Conservation (phyloP, 2,888 invertebrate species). For the Philereme transversata region DNA sequence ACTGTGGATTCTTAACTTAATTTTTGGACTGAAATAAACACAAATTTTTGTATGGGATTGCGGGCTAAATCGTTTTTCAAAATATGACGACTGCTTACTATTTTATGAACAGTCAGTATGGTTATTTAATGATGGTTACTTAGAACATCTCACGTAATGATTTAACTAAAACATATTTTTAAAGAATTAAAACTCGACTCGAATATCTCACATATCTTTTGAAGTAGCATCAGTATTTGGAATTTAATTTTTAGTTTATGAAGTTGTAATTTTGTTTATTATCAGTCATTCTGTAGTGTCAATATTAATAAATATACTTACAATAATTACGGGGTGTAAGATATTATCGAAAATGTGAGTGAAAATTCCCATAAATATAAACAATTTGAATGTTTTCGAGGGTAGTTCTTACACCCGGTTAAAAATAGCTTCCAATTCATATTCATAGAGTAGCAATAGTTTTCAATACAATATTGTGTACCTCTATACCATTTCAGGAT, state of each 20-base stretch:
- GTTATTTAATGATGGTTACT: too few species aligned
- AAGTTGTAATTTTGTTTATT: neutral
- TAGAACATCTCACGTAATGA: neutral
- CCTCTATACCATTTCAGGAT: slow-evolving; percentile 15
- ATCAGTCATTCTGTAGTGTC: slow-evolving; percentile 1
- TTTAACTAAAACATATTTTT: slow-evolving; percentile 3
- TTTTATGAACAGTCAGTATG: too few species aligned
- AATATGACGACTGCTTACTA: too few species aligned
- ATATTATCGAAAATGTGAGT: too few species aligned
- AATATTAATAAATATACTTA: slow-evolving; percentile 4
- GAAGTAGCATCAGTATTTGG: slow-evolving; percentile 12
- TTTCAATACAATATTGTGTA: slow-evolving; percentile 11
- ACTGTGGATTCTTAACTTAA: too few species aligned
- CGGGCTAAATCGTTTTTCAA: too few species aligned
- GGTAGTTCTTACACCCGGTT: too few species aligned
- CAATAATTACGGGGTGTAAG: neutral
- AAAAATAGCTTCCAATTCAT: slow-evolving; percentile 3
- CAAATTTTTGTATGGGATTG: too few species aligned
- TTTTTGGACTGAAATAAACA: too few species aligned
- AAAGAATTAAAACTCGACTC: slow-evolving; percentile 18
- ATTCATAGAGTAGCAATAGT: slow-evolving; percentile 13
- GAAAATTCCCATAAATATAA: too few species aligned
- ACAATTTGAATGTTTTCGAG: too few species aligned
- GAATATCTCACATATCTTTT: slow-evolving; percentile 34
- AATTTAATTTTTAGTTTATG: slow-evolving; percentile 25